Percentiles rank a stretch among this genome's conserved stretches.
These are phyloP conservation scores for Sylvia borin DNA, from an alignment of 2,797 vertebrate genomes.

Conservation along the genomic window DNA sequence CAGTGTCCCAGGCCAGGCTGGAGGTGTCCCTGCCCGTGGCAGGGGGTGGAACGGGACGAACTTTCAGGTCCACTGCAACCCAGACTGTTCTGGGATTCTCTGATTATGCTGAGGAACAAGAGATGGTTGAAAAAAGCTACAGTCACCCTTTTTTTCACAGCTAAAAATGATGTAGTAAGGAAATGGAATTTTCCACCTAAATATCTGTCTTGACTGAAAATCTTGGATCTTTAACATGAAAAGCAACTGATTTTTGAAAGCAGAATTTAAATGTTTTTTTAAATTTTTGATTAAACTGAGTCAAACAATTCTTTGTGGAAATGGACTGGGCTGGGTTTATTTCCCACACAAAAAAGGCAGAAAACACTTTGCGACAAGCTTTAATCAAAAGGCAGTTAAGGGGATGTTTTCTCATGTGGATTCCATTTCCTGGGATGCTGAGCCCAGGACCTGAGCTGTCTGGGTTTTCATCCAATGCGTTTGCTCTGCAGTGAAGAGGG, in stretches of 20 bases:
- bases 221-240: constrained; percentile 19
- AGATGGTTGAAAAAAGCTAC: not conserved
- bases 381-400: constrained; percentile 60
- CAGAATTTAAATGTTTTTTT: not conserved
- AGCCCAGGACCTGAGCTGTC: not conserved
- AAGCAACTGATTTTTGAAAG: constrained; percentile 12
- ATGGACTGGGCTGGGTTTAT: not conserved
- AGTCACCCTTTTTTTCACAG: not conserved
- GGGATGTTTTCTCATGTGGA: constrained; percentile 59
- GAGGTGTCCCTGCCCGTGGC: not conserved
- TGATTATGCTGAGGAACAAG: not conserved
- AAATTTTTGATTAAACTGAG: not conserved
- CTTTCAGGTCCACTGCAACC: not conserved
- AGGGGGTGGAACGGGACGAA: fast-evolving
- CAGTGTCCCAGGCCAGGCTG: not conserved
- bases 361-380: not conserved
- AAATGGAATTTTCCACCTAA: constrained; percentile 28
- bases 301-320: constrained; percentile 1
- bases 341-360: not conserved
- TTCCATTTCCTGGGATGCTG: constrained; percentile 52
- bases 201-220: constrained; percentile 23
- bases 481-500: not conserved
- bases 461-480: not conserved
- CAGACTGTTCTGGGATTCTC: not conserved
- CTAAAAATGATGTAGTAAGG: not conserved